phyloP scores from a whole-genome alignment of 2,113 vertebrate species.

The Romanogobio albipinnatus region DNA sequence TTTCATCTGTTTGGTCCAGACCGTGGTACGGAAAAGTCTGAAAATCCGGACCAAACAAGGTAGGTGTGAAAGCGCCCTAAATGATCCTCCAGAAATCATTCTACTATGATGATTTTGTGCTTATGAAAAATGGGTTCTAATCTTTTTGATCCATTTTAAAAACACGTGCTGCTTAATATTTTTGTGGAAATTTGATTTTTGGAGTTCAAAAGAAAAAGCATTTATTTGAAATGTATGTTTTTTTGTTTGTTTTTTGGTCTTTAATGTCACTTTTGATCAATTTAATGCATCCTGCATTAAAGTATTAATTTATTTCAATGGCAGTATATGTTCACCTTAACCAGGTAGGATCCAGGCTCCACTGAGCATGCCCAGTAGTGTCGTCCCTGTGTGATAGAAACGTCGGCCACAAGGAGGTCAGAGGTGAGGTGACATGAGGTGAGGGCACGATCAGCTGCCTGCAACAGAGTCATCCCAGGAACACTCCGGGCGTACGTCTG shows the following conservation, averaged over 20 bases:
- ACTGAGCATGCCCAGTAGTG: slow-evolving; percentile 98
- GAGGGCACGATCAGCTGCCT: slow-evolving; percentile 86
- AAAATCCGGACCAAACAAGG: too few species aligned
- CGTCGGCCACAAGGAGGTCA: slow-evolving; percentile 84
- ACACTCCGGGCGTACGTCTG: slow-evolving; percentile 91
- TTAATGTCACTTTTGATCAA: not conserved
- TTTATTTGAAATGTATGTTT: not conserved
- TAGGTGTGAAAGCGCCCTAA: too few species aligned
- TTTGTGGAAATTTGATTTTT: not conserved
- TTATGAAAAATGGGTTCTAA: not conserved
- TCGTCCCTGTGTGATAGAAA: slow-evolving; percentile 90
- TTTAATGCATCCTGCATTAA: not conserved
- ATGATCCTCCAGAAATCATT: not conserved
- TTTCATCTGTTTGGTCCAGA: too few species aligned
- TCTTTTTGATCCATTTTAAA: not conserved
- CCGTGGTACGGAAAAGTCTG: too few species aligned
- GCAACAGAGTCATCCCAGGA: slow-evolving; percentile 84
- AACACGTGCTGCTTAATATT: not conserved
- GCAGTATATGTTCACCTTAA: slow-evolving; percentile 75
- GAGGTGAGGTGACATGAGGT: slow-evolving; percentile 93
- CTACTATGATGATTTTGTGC: not conserved
- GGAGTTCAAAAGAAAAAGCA: not conserved
- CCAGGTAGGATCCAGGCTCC: slow-evolving; percentile 93
- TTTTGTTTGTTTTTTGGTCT: not conserved
- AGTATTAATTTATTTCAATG: not conserved